Percentiles rank a stretch among this genome's conserved stretches.
Evolutionary conservation across 92 coral and sea anemone species (phyloP).

Genomic region (Metridium senile): DNA sequence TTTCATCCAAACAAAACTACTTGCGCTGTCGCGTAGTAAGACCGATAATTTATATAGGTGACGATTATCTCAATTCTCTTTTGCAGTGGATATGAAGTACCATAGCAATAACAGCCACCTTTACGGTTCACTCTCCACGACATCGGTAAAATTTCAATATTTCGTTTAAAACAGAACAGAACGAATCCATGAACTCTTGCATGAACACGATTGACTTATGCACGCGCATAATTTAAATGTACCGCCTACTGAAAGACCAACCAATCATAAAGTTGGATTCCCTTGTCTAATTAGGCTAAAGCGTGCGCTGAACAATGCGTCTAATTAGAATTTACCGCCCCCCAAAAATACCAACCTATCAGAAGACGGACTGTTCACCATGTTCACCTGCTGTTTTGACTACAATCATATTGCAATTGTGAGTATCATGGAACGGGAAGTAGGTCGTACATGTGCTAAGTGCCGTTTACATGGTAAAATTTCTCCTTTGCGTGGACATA

Average conservation of each 20-base stretch:
- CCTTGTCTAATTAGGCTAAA: neutral
- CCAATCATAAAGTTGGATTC: neutral
- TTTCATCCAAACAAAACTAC: too few species aligned
- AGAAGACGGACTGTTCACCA: too few species aligned
- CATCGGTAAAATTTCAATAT: neutral
- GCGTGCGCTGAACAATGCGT: too few species aligned
- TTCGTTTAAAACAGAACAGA: neutral
- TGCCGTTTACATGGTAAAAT: too few species aligned
- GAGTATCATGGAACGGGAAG: too few species aligned
- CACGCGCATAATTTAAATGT: neutral
- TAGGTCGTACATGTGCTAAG: too few species aligned
- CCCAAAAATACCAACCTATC: too few species aligned
- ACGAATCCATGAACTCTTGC: neutral
- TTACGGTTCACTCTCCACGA: neutral
- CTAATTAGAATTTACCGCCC: too few species aligned
- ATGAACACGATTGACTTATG: neutral
- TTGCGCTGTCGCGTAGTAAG: neutral
- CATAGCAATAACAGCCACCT: neutral
- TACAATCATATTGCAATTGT: too few species aligned
- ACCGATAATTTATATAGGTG: neutral
- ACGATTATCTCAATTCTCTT: conserved; percentile 9
- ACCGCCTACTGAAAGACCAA: neutral
- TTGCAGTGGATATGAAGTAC: neutral
- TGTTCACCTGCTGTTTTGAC: too few species aligned
- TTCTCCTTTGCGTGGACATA: too few species aligned